These are phyloP conservation scores for Palaemon carinicauda DNA, from an alignment of 1,140 invertebrate species.

Conservation along the genomic window DNA sequence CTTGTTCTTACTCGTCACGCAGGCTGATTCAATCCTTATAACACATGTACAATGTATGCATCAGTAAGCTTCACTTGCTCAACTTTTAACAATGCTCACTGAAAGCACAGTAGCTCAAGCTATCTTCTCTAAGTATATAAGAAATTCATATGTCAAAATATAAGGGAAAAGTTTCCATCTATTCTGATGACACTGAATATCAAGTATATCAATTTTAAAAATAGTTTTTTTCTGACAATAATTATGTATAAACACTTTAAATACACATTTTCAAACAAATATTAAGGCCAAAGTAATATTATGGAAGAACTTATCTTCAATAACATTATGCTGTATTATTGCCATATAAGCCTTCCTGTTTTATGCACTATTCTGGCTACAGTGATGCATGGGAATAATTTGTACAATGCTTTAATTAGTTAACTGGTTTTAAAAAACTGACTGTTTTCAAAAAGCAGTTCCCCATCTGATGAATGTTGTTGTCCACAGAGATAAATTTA, in stretches of 20 bases:
- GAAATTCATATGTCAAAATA: slow-evolving; percentile 57
- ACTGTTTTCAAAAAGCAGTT: slow-evolving; percentile 38
- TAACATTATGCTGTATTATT: slow-evolving; percentile 51
- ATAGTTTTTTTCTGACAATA: slow-evolving; percentile 54
- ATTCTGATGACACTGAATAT: slow-evolving; percentile 56
- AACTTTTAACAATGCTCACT: slow-evolving; percentile 46
- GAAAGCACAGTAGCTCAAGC: slow-evolving; percentile 53
- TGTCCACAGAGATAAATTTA: slow-evolving; percentile 24
- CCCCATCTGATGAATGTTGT: slow-evolving; percentile 21
- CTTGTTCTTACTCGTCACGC: neutral
- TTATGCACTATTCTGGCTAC: slow-evolving; percentile 53
- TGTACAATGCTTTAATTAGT: slow-evolving; percentile 51
- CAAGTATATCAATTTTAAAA: slow-evolving; percentile 58
- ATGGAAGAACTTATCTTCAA: slow-evolving; percentile 57
- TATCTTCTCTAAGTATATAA: slow-evolving; percentile 53
- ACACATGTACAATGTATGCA: slow-evolving; percentile 10
- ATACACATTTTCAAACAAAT: slow-evolving; percentile 52
- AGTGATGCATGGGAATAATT: slow-evolving; percentile 53
- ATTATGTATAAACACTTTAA: slow-evolving; percentile 56
- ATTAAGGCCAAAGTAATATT: slow-evolving; percentile 57
- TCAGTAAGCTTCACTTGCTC: neutral
- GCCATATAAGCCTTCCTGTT: slow-evolving; percentile 54
- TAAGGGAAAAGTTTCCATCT: slow-evolving; percentile 50
- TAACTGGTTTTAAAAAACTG: slow-evolving; percentile 28
- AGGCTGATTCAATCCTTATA: slow-evolving; percentile 44